A percentile compares a stretch with the other conserved stretches of the same genome.
phyloP scores from a whole-genome alignment of 2,888 invertebrate species.

The Idaea aversata region DNA sequence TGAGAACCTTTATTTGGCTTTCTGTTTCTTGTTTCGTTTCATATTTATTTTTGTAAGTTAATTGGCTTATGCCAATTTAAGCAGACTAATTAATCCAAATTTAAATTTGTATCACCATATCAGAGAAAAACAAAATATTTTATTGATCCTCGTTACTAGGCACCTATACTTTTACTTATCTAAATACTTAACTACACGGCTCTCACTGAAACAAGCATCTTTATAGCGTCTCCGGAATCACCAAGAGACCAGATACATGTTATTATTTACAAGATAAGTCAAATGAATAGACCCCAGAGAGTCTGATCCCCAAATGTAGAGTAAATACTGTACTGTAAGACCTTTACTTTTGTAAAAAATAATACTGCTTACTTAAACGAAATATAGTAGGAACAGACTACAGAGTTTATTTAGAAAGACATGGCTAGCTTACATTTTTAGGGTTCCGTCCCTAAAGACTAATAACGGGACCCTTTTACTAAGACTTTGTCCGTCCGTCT shows the following conservation, averaged over 20 bases:
- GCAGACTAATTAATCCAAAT: too few relatives aligned
- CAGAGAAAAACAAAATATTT: not conserved
- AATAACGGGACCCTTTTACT: too few relatives aligned
- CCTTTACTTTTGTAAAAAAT: not conserved
- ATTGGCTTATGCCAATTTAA: too few relatives aligned
- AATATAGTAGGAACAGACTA: too few relatives aligned
- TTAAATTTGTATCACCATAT: too few relatives aligned
- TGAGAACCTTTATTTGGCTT: too few relatives aligned
- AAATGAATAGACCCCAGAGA: not conserved
- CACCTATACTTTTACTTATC: not conserved
- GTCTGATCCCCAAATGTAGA: not conserved
- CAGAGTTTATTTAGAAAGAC: not conserved
- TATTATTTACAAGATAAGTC: constrained; percentile 1
- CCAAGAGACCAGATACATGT: not conserved
- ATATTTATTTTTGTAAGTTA: too few relatives aligned
- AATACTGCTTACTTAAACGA: not conserved
- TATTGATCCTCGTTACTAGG: not conserved
- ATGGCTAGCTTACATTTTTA: too few relatives aligned
- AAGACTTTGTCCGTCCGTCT: too few relatives aligned
- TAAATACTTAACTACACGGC: not conserved
- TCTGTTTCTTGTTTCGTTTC: too few relatives aligned
- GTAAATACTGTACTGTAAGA: not conserved
- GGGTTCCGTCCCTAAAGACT: too few relatives aligned
- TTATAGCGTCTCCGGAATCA: not conserved
- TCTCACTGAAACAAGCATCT: not conserved